These are phyloP conservation scores for Leucania comma DNA, from an alignment of 2,888 invertebrate genomes.

Conservation along the genomic window DNA sequence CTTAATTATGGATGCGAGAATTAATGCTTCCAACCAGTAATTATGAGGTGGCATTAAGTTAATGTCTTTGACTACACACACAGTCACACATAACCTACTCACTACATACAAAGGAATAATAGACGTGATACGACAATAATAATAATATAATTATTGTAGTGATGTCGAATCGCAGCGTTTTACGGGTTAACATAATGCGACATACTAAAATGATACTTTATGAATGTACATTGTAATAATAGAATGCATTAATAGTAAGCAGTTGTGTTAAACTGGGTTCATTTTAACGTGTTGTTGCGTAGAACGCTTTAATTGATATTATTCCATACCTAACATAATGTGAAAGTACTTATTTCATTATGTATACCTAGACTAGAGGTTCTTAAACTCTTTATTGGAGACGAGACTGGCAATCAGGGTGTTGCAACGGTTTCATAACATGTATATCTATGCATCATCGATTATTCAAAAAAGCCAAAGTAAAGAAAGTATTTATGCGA, in stretches of 20 bases:
- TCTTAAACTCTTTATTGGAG: neutral
- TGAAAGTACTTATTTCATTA: neutral
- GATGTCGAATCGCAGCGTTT: slow-evolving; percentile 53
- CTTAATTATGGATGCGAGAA: slow-evolving; percentile 90
- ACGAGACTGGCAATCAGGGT: neutral
- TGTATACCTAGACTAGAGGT: neutral
- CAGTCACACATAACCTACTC: slow-evolving; percentile 45
- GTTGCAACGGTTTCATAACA: neutral
- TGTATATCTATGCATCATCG: neutral
- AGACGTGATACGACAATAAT: slow-evolving; percentile 44
- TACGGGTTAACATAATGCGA: slow-evolving; percentile 49
- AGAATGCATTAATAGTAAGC: slow-evolving; percentile 31
- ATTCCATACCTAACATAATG: neutral
- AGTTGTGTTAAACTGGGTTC: slow-evolving; percentile 14
- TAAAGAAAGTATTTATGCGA: neutral
- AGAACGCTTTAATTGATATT: slow-evolving; percentile 19
- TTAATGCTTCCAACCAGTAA: slow-evolving; percentile 89
- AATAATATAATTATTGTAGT: slow-evolving; percentile 49
- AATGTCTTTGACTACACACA: slow-evolving; percentile 86
- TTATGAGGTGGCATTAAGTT: slow-evolving; percentile 90
- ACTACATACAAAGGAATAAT: slow-evolving; percentile 45
- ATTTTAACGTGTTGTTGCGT: slow-evolving; percentile 12
- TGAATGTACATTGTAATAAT: slow-evolving; percentile 42
- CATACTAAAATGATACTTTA: slow-evolving; percentile 57
- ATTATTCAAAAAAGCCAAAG: neutral